phyloP scores from a whole-genome alignment of 2,888 invertebrate genomes.

The Epinotia ramella region DNA sequence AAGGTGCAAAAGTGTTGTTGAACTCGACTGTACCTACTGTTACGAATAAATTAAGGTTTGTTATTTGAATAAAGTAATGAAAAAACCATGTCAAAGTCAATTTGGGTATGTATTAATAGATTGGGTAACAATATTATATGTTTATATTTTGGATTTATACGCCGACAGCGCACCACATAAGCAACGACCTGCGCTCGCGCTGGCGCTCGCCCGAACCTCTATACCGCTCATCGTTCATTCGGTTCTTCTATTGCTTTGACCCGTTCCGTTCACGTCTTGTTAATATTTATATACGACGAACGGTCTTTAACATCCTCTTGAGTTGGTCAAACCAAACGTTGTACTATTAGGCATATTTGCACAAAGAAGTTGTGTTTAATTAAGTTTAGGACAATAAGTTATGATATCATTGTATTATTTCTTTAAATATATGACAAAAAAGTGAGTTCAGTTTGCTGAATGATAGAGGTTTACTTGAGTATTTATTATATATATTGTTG shows the following conservation, averaged over 20 bases:
- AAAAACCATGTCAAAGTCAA: background rate
- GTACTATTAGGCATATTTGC: slow-evolving; percentile 85
- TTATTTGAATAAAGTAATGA: too few species aligned
- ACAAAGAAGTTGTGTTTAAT: slow-evolving; percentile 86
- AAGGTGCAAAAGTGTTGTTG: too few species aligned
- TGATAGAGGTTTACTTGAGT: slow-evolving; percentile 86
- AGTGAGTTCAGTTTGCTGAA: slow-evolving; percentile 86
- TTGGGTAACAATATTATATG: background rate
- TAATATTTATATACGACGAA: slow-evolving; percentile 46
- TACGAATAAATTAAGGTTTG: background rate
- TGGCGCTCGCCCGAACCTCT: background rate
- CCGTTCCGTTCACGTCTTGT: slow-evolving; percentile 43
- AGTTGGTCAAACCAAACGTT: slow-evolving; percentile 82
- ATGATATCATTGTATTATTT: slow-evolving; percentile 82
- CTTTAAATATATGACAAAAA: slow-evolving; percentile 83
- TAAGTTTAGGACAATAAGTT: slow-evolving; percentile 86
- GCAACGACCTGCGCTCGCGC: background rate
- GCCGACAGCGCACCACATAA: background rate
- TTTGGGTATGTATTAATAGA: background rate
- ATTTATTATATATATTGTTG: slow-evolving; percentile 86
- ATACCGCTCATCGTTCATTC: slow-evolving; percentile 46
- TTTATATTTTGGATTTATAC: background rate
- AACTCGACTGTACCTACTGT: too few species aligned
- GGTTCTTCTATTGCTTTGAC: slow-evolving; percentile 49
- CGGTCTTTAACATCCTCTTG: slow-evolving; percentile 49